Evolutionary conservation across 2,888 invertebrate species (phyloP), one percentile per base, ranked within the genome.

Genomic region (Watsonalla binaria): DNA sequence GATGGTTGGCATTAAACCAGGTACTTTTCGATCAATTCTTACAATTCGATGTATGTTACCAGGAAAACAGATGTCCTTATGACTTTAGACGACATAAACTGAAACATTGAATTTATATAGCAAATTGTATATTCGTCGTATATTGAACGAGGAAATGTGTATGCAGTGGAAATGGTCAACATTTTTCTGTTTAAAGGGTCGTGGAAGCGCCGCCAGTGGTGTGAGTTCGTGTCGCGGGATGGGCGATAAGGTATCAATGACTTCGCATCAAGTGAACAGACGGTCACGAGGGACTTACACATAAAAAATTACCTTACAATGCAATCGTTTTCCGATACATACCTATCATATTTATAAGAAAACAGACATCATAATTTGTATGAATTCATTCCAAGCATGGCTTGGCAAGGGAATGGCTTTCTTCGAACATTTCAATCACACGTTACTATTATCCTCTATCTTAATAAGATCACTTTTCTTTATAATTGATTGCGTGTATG

Each of bases 141-240:
- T 4, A 4, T 24, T 24, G 24, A 24, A 24, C 24, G 4, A 24
- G 24, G 24, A 24, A 24, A 24, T 24, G 24, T 24, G 24, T 4
- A 33, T 37, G n/a, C 49, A 8, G 6, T 37, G 15, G 15, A 15
- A 49, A 37, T 49, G 7, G 15, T 14, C 13, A 5, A 14, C 9
- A 49, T 37, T 49, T 47, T 49, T 49, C 14, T 14, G 34, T 52
- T 42, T 46, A 52, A 56, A 55, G 62, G 62, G 61, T 54, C 56
- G 57, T 47, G 47, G 59, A 74, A 68, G 74, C 74, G 73, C 74
- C 70, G 64, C 61, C 68, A 58, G 60, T 68, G 61, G 59, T 64
- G 63, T 61, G 51, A 64, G 61, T 56, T 65, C 70, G 71, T 72
- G 77, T 71, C 66, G 66, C 60, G 64, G 72, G 77, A 76, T 77